These are phyloP conservation scores for Antheraea mylitta DNA, from an alignment of 1,140 invertebrate genomes.

Conservation along the genomic window DNA sequence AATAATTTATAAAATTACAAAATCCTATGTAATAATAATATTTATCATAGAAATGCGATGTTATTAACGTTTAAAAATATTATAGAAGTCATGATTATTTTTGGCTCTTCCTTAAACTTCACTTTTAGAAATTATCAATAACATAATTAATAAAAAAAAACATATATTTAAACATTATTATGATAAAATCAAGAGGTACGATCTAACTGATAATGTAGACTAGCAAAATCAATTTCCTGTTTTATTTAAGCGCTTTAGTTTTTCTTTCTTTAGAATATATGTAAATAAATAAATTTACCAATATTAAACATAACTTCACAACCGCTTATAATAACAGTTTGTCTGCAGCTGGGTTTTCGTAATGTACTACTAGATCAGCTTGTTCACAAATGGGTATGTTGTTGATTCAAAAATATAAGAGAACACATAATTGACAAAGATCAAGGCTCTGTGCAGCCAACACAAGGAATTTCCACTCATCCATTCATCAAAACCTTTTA, in stretches of 20 bases:
- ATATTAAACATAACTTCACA: constrained; percentile 69
- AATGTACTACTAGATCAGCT: constrained; percentile 59
- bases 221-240: constrained; percentile 43
- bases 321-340: constrained; percentile 60
- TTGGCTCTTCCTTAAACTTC: constrained; percentile 37
- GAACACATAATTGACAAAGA: constrained; percentile 11
- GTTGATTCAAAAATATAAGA: constrained; percentile 23
- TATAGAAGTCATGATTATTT: constrained; percentile 31
- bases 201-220: constrained; percentile 30
- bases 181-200: constrained; percentile 18
- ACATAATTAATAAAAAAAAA: not conserved
- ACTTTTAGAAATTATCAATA: constrained; percentile 6
- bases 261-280: constrained; percentile 8
- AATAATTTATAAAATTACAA: constrained; percentile 57
- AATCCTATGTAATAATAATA: constrained; percentile 20
- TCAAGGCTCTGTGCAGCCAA: not conserved
- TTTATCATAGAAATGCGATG: constrained; percentile 28
- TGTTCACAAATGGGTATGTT: constrained; percentile 55
- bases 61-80: constrained; percentile 28
- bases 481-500: constrained; percentile 18
- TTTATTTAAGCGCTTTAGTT: constrained; percentile 28
- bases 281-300: constrained; percentile 17
- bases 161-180: not conserved
- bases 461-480: not conserved
- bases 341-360: not conserved